Conservation (phyloP, 2,888 invertebrate species). For the Subacronicta megacephala region DNA sequence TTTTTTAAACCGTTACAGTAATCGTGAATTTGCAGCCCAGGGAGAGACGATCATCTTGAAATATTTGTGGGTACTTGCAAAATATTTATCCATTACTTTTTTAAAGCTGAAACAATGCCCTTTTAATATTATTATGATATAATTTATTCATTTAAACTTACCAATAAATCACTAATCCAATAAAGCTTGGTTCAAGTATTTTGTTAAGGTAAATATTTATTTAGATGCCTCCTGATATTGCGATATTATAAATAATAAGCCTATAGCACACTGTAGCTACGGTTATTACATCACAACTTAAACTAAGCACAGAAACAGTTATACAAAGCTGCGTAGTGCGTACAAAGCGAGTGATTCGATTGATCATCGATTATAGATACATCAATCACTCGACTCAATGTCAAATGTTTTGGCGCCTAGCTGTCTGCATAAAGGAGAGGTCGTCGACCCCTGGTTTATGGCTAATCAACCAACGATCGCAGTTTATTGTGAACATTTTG, state of each 20-base stretch:
- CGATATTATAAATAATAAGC: slow-evolving; percentile 21
- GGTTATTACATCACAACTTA: slow-evolving; percentile 42
- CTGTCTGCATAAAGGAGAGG: slow-evolving; percentile 76
- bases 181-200: too few species aligned
- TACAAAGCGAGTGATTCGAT: slow-evolving; percentile 54
- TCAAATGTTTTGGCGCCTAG: slow-evolving; percentile 77
- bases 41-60: too few species aligned
- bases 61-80: too few species aligned
- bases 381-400: slow-evolving; percentile 78
- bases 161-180: too few species aligned
- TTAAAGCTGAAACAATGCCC: too few species aligned
- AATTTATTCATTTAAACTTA: too few species aligned
- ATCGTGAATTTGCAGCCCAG: too few species aligned
- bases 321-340: slow-evolving; percentile 45
- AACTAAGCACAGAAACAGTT: slow-evolving; percentile 45
- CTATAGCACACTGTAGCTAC: slow-evolving; percentile 17
- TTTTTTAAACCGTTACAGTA: too few species aligned
- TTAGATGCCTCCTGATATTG: not conserved
- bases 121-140: too few species aligned
- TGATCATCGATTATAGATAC: slow-evolving; percentile 67
- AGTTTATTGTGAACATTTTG: slow-evolving; percentile 30
- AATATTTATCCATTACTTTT: too few species aligned
- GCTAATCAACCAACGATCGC: slow-evolving; percentile 37
- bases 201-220: too few species aligned
- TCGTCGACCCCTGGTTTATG: slow-evolving; percentile 66